These are phyloP conservation scores for Corvus moneduloides DNA, from an alignment of 2,113 vertebrate species.

Conservation along the genomic window DNA sequence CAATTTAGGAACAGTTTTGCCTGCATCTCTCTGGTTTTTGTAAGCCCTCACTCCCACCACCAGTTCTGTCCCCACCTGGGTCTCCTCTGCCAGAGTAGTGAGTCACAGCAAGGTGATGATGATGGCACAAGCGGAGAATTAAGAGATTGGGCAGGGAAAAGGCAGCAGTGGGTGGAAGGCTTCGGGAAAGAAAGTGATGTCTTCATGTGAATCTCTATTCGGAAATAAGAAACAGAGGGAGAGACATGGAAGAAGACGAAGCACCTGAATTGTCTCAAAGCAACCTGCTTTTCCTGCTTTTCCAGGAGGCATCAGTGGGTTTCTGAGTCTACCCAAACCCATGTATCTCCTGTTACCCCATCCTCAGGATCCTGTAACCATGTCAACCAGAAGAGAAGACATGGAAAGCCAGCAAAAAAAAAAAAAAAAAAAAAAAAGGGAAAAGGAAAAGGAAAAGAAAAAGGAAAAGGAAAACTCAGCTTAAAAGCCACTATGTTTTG, in stretches of 20 bases:
- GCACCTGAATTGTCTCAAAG: neutral
- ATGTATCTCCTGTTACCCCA: neutral
- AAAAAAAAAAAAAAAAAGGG: neutral
- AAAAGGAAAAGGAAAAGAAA: neutral
- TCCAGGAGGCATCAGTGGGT: neutral
- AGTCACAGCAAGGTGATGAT: neutral
- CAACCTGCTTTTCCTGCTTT: neutral
- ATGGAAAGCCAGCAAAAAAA: neutral
- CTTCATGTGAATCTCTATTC: neutral
- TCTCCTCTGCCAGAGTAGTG: neutral
- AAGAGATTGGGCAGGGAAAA: neutral
- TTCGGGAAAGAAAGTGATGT: rapidly evolving
- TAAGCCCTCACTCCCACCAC: neutral
- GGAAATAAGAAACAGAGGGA: neutral
- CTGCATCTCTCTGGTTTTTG: neutral
- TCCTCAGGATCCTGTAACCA: conserved; percentile 52
- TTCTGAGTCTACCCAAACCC: neutral
- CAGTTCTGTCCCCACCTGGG: neutral
- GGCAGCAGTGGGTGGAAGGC: neutral
- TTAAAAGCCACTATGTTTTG: neutral
- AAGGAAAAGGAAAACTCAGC: neutral
- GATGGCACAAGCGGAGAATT: neutral
- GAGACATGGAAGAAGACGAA: neutral
- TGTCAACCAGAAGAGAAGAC: conserved; percentile 46
- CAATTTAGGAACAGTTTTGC: conserved; percentile 59